Evolutionary conservation across 2,888 invertebrate genomes (phyloP), one percentile per base, ranked within the genome.

Genomic region (Pristionchus japonicus): DNA sequence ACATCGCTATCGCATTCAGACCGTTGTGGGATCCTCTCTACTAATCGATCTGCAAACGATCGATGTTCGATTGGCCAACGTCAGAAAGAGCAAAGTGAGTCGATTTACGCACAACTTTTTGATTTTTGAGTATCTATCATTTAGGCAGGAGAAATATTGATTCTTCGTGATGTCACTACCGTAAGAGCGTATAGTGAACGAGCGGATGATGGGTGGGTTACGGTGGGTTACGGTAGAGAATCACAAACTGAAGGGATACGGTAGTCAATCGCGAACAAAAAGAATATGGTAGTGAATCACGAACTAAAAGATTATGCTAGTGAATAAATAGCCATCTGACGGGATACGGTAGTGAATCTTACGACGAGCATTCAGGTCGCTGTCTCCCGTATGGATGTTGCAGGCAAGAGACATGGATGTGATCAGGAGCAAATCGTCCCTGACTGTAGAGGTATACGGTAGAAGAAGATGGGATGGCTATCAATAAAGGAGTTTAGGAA

Each of bases 341-440:
- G n/a, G n/a, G n/a, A n/a, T n/a, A n/a, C n/a, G n/a, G n/a, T n/a
- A n/a, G n/a, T n/a, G n/a, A n/a, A n/a, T n/a, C n/a, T 37, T n/a
- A 40, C 17, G 43, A 43, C n/a, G 23, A 4, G 1, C 20, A 37
- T 43, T 77, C 43, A 43, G 77, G n/a, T 77, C 43, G 17, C 3
- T 40, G 27, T 23, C n/a, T 23, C 77, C 77, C 1, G 77, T 77
- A 11, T 77, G 77, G 77, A 77, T 77, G 77, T n/a, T 77, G 34
- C 77, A 77, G 13, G 77, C 77, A n/a, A 43, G 43, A 77, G 43
- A 77, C n/a, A 77, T 77, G 43, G 43, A 43, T n/a, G 77, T 77
- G 17, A n/a, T 77, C 43, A 43, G 27, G 43, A 43, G 9, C n/a
- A n/a, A n/a, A 43, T 43, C 27, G n/a, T 2, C 31, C 1, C 43